Base-by-base conservation (phyloP, 2,888 invertebrate species). In the Alitta virens region DNA sequence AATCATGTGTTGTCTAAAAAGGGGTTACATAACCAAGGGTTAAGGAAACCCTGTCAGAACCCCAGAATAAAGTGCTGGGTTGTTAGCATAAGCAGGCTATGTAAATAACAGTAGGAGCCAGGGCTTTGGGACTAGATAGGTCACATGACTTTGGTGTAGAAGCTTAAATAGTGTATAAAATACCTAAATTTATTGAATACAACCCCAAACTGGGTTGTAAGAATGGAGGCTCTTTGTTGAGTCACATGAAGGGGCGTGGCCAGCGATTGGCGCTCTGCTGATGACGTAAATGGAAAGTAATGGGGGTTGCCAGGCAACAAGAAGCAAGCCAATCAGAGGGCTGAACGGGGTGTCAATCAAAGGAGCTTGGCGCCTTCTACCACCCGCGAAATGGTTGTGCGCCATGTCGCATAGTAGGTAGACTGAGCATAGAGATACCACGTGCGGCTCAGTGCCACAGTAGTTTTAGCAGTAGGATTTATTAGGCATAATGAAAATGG, bases 401-500 rank as follows among this genome's bases (percentile, higher is more conserved):
- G 74, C 69, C 69, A 65, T 69, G 69, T 33, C 42, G 46, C n/a
- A 46, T 63, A 60, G 63, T 63, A 56, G 52, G 46, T 52, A 60
- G 55, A 43, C 54, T 5, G 25, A 24, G 18, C 46, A 25, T 21
- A 23, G 23, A 2, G 25, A 14, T 49, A 16, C n/a, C n/a, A 42
- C 43, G 52, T 46, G 23, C 54, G 16, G 33, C 23, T 14, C 25
- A 23, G n/a, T 52, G 52, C 18, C 54, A 46, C 27, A 40, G 59
- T 50, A 50, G 33, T 43, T 26, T 57, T 59, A 63, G 60, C 16
- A n/a, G 42, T 60, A 56, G 56, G 49, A 24, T 25, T 21, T 12
- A 16, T 40, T 64, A 58, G 60, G 67, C 72, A 73, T 69, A 68
- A 74, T 77, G 75, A 77, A 74, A 72, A 77, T 76, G 76, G 76